Conservation (phyloP, 2,113 vertebrate species). For the Megaleporinus macrocephalus region DNA sequence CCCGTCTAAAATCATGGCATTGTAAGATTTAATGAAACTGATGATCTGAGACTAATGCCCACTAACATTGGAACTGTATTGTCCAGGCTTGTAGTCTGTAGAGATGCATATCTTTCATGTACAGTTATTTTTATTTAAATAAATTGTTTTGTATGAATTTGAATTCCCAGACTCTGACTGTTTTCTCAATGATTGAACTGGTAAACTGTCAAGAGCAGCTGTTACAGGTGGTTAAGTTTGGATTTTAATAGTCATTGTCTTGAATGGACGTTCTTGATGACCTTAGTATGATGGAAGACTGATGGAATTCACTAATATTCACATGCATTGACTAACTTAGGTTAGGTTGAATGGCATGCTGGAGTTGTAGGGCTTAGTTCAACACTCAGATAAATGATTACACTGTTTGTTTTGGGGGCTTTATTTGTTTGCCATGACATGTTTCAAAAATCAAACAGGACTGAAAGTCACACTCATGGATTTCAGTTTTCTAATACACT, state of each 20-base stretch:
- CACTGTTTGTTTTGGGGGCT: too few species aligned
- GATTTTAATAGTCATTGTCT: too few species aligned
- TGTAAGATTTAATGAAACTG: neutral
- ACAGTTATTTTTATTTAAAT: neutral
- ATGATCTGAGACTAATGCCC: neutral
- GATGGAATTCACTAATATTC: neutral
- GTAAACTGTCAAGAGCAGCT: neutral
- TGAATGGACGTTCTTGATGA: too few species aligned
- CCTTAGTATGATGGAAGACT: neutral
- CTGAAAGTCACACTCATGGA: too few species aligned
- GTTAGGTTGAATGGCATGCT: too few species aligned
- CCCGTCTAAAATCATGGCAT: too few species aligned
- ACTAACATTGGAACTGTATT: neutral
- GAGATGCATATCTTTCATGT: neutral
- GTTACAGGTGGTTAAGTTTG: too few species aligned
- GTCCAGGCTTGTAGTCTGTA: neutral
- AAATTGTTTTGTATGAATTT: neutral
- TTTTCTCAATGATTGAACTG: neutral
- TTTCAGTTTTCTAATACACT: too few species aligned
- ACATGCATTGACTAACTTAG: too few species aligned
- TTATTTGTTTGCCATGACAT: too few species aligned
- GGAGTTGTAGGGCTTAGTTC: too few species aligned
- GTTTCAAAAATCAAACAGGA: too few species aligned
- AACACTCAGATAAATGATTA: neutral
- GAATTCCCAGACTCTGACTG: neutral